A percentile compares a stretch with the other conserved stretches of the same genome.
Conservation (phyloP, 1,140 invertebrate species). For the Megathymus violae region DNA sequence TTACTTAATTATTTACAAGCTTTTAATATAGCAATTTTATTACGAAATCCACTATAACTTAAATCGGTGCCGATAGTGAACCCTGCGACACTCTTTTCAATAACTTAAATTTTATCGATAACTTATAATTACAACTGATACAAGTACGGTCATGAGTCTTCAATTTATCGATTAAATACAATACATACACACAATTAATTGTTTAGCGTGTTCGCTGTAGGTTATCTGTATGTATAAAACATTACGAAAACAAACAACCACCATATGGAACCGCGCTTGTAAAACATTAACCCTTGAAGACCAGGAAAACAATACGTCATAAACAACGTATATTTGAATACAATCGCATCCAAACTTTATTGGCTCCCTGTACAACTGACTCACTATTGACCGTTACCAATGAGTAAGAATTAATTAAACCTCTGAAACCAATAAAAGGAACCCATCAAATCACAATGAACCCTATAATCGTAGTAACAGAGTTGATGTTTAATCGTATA, state of each 20-base stretch:
- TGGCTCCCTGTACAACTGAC: conserved; percentile 51
- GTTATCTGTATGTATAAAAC: background rate
- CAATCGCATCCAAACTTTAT: conserved; percentile 29
- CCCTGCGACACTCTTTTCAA: too few relatives aligned
- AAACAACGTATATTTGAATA: conserved; percentile 22
- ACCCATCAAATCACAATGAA: conserved; percentile 40
- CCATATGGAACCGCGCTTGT: background rate
- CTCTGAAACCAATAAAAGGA: conserved; percentile 58
- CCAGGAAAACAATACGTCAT: conserved; percentile 24
- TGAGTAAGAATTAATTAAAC: conserved; percentile 78
- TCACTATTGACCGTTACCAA: conserved; percentile 67
- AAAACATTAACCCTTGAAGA: conserved; percentile 17
- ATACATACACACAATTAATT: conserved; percentile 5
- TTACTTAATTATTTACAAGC: too few relatives aligned
- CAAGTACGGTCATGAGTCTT: too few relatives aligned
- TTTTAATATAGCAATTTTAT: too few relatives aligned
- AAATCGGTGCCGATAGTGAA: too few relatives aligned
- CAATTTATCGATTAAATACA: too few relatives aligned
- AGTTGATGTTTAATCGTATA: conserved; percentile 43
- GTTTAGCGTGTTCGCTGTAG: background rate
- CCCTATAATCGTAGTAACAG: conserved; percentile 44
- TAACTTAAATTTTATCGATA: too few relatives aligned
- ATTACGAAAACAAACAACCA: background rate
- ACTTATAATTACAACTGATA: too few relatives aligned
- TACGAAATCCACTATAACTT: too few relatives aligned